Evolutionary conservation across 2,888 invertebrate genomes (phyloP), one percentile per base, ranked within the genome.

Genomic region (Xanthorhoe spadicearia): DNA sequence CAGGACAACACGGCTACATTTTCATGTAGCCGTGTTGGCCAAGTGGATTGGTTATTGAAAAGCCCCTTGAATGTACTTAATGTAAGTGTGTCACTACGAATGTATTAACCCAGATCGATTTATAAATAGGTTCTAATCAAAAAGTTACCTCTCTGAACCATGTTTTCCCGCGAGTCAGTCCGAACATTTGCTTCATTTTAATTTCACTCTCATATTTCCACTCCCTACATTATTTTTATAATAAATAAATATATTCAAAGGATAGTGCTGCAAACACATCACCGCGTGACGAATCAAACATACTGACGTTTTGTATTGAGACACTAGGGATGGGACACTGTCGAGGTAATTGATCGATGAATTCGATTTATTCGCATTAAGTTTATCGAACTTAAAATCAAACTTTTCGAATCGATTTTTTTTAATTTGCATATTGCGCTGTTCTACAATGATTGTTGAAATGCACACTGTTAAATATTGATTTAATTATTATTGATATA

Each of bases 61-160:
- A n/a, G n/a, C n/a, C n/a, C n/a, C n/a, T n/a, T n/a, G n/a, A n/a
- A n/a, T n/a, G n/a, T n/a, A 23, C 23, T 23, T 23, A n/a, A n/a
- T n/a, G n/a, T 23, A 7, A 32, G 32, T 32, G 7, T 4, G 32
- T 7, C 32, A 32, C 32, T 1, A 32, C 0, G 32, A 43, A 13
- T 2, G 9, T 43, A 43, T 4, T 43, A 43, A 43, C 13, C 38
- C 13, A 43, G 13, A 43, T 2, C 13, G 38, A 43, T 13, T 43
- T 43, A 43, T 43, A 43, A 43, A 43, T 43, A 43, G 38, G 13
- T 38, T 38, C 13, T 43, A 43, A 43, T 43, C 38, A 13, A 43
- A 13, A 43, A 19, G 7, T 65, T 83, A 90, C 90, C 88, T 88
- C 89, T 62, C 84, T 83, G 68, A 89, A 84, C 90, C 91, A 92